Evolutionary conservation across 2,888 invertebrate genomes (phyloP).

Genomic region (Therioaphis trifolii): DNA sequence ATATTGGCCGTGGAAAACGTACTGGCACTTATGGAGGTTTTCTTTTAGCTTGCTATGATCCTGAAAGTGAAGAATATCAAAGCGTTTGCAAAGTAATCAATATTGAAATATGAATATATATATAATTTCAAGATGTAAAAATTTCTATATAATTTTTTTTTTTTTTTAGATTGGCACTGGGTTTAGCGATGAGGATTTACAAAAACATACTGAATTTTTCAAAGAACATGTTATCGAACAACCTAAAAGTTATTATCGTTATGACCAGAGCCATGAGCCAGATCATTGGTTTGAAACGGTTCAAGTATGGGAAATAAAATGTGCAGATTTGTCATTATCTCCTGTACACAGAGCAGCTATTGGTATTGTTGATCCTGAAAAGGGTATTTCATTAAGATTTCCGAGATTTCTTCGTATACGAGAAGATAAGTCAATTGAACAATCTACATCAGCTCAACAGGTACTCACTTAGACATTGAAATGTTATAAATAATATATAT

Average conservation of each 20-base stretch:
- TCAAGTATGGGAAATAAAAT: slow-evolving; percentile 96
- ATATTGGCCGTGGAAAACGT: slow-evolving; percentile 90
- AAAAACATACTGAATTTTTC: slow-evolving; percentile 80
- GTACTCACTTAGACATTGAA: slow-evolving; percentile 67
- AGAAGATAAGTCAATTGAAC: slow-evolving; percentile 91
- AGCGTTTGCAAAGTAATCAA: slow-evolving; percentile 83
- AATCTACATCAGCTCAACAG: slow-evolving; percentile 91
- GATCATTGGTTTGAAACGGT: slow-evolving; percentile 91
- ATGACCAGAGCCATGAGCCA: slow-evolving; percentile 78
- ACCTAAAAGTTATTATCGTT: slow-evolving; percentile 85
- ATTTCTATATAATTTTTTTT: slow-evolving; percentile 5
- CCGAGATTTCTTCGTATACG: slow-evolving; percentile 91
- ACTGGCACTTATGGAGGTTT: slow-evolving; percentile 95
- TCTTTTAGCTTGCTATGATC: slow-evolving; percentile 92
- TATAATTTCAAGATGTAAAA: background rate
- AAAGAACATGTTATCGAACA: slow-evolving; percentile 79
- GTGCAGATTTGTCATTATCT: slow-evolving; percentile 96
- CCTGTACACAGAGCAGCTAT: slow-evolving; percentile 91
- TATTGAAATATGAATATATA: background rate
- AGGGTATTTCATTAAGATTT: slow-evolving; percentile 94
- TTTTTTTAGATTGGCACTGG: slow-evolving; percentile 84
- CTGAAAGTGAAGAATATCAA: slow-evolving; percentile 90
- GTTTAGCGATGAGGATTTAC: slow-evolving; percentile 91
- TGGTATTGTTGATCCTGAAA: slow-evolving; percentile 87
- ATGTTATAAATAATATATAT: no score